phyloP scores from a whole-genome alignment of 2,797 vertebrate genomes.

The Triplophysa bombifrons region DNA sequence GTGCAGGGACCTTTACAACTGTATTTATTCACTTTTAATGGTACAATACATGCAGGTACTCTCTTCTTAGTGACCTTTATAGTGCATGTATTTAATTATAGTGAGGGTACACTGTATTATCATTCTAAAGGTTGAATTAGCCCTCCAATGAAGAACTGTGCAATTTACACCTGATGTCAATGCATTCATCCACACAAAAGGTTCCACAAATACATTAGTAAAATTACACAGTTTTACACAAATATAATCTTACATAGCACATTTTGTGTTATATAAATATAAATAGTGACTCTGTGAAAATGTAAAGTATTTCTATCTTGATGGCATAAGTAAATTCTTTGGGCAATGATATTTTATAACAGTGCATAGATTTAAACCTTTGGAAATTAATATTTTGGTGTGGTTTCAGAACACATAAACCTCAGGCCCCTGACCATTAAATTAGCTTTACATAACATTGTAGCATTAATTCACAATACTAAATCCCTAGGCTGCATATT shows the following conservation, averaged over 20 bases:
- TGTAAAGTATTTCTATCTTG: neutral
- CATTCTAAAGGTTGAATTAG: neutral
- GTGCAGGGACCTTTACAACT: neutral
- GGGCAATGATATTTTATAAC: conserved; percentile 20
- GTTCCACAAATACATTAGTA: neutral
- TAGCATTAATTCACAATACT: conserved; percentile 1
- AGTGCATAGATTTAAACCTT: conserved; percentile 41
- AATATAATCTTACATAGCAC: neutral
- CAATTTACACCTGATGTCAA: neutral
- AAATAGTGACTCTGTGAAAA: neutral
- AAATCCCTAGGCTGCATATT: neutral
- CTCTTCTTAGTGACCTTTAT: neutral
- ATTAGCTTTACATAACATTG: conserved; percentile 1
- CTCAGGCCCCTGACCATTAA: conserved; percentile 11
- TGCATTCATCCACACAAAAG: neutral
- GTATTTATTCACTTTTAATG: conserved; percentile 6
- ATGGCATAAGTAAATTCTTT: conserved; percentile 15
- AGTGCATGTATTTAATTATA: conserved; percentile 6
- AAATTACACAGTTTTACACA: neutral
- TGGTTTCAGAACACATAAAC: conserved; percentile 11
- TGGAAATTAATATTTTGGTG: conserved; percentile 26
- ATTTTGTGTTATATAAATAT: neutral
- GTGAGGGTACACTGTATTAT: neutral
- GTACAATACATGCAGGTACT: conserved; percentile 8
- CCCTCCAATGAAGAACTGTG: conserved; percentile 10